phyloP scores from a whole-genome alignment of 2,797 vertebrate genomes.

The Meriones psammophilus region DNA sequence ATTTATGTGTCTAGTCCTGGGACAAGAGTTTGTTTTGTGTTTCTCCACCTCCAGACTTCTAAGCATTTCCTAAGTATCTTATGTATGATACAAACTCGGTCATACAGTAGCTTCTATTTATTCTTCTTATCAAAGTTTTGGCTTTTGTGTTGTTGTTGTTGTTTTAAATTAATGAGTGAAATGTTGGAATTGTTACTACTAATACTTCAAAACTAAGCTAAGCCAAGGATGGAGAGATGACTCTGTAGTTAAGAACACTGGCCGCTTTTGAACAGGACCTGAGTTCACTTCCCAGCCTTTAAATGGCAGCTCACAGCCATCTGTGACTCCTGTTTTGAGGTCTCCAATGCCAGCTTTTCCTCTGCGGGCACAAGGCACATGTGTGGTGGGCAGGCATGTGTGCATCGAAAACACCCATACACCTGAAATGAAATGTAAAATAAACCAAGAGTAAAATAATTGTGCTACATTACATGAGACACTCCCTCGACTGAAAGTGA shows the following conservation, averaged over 20 bases:
- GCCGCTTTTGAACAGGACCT: not conserved
- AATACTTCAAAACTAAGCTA: not conserved
- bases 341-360: not conserved
- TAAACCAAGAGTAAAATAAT: conserved; percentile 50
- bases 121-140: not conserved
- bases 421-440: not conserved
- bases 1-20: not conserved
- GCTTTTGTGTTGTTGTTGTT: no score
- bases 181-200: not conserved
- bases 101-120: not conserved
- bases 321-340: not conserved
- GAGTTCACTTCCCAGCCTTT: not conserved
- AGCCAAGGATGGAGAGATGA: not conserved
- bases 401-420: not conserved
- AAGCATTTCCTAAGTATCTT: not conserved
- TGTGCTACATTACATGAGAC: not conserved
- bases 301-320: not conserved
- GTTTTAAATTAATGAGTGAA: not conserved
- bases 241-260: not conserved
- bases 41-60: not conserved
- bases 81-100: not conserved
- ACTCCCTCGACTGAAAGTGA: conserved; percentile 28
- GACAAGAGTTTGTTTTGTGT: not conserved
- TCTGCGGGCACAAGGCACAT: not conserved
- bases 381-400: not conserved